These are phyloP conservation scores for Glareola pratincola DNA, from an alignment of 2,113 vertebrate genomes.

Conservation along the genomic window DNA sequence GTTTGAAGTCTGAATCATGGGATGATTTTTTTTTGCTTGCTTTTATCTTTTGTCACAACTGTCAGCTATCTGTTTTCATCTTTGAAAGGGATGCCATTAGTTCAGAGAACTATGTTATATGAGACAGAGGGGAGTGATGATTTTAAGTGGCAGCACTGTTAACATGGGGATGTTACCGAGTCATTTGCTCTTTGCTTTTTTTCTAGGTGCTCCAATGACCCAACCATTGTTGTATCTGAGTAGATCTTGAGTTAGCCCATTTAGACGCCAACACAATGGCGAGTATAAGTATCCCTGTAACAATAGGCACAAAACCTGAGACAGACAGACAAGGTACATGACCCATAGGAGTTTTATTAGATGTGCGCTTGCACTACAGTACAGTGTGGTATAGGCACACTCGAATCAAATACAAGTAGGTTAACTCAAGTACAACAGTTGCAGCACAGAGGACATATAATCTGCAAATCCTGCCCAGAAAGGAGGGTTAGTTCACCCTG, in stretches of 20 bases:
- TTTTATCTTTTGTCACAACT: background rate
- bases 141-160: background rate
- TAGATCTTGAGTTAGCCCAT: background rate
- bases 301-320: background rate
- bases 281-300: background rate
- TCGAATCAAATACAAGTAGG: background rate
- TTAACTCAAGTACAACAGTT: slow-evolving; percentile 21
- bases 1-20: background rate
- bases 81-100: background rate
- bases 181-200: background rate
- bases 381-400: slow-evolving; percentile 35
- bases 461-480: background rate
- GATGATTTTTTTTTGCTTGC: background rate
- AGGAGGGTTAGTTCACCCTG: background rate
- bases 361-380: slow-evolving; percentile 40
- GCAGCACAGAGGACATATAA: background rate
- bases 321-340: background rate
- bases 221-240: background rate
- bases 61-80: background rate
- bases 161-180: rapidly evolving
- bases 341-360: slow-evolving; percentile 32
- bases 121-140: background rate
- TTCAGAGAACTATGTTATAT: background rate
- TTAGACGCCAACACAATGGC: background rate
- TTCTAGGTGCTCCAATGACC: background rate